Evolutionary conservation across 2,113 vertebrate species (phyloP), one percentile per base, ranked within the genome.

Genomic region (Eulacestoma nigropectus): DNA sequence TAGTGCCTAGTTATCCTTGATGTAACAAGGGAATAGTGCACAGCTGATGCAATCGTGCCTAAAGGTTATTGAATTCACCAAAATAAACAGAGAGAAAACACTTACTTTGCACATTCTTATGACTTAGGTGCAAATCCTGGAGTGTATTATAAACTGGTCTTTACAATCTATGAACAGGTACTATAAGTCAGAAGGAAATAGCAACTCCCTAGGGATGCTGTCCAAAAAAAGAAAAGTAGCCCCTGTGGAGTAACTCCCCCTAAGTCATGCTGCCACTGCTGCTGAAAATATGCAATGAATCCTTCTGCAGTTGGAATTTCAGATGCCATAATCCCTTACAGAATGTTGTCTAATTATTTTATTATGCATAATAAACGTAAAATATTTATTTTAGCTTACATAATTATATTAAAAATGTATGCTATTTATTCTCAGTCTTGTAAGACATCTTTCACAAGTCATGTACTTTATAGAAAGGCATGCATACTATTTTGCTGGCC

Each of bases 361-460:
- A 93, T 91, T 89, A 97, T 87, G 79, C 91, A 91, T 91, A 95
- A 97, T 88, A 97, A 96, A 97, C 80, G 87, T 89, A 97, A 97
- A 95, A 96, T 97, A 95, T 88, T 96, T 91, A 96, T 64, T 92
- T 80, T 84, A 75, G 44, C 73, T 70, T 81, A 93, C 60, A 96
- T 93, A 94, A 94, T 64, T 93, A 39, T 73, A 95, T 94, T 93
- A 94, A 96, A 96, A 97, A 97, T 86, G 69, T 35, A 93, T 85
- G 85, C 47, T 80, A 97, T 94, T 96, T 91, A 95, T 84, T 91
- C 84, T 91, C 63, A 94, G 73, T 77, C 65, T 93, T 95, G 73
- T 83, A 96, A 91, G 93, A 92, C 82, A 92, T 93, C 76, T 86
- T 95, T 96, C 93, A 78, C 41, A 88, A 88, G 44, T 89, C 76